phyloP scores from a whole-genome alignment of 1,140 invertebrate species.

The Diorhabda elongata region DNA sequence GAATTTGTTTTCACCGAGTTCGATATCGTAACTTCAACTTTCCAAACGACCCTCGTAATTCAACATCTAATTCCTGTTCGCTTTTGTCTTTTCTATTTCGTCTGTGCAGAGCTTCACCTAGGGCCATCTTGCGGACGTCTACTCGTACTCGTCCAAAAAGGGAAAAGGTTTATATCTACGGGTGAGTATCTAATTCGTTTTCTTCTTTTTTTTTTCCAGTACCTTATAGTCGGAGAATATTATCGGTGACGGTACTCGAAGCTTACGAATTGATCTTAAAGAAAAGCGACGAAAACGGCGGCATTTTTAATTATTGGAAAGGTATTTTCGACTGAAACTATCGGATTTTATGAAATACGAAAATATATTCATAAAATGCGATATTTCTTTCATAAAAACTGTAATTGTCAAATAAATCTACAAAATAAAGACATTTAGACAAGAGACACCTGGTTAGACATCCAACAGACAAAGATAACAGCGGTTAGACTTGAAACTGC shows the following conservation, averaged over 20 bases:
- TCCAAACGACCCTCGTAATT: too few species aligned
- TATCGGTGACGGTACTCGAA: constrained; percentile 32
- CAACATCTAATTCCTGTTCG: too few species aligned
- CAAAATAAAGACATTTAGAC: too few species aligned
- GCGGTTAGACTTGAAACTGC: too few species aligned
- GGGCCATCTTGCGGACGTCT: constrained; percentile 43
- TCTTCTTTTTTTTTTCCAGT: constrained; percentile 42
- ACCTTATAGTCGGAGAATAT: constrained; percentile 25
- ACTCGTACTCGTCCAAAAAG: constrained; percentile 45
- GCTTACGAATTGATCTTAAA: constrained; percentile 34
- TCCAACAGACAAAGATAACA: too few species aligned
- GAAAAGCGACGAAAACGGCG: background rate
- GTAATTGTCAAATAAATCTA: background rate
- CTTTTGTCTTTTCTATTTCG: constrained; percentile 8
- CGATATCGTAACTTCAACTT: too few species aligned
- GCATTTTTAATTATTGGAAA: background rate
- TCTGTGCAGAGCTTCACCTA: constrained; percentile 39
- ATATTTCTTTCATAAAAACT: background rate
- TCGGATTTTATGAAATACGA: background rate
- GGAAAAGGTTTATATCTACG: constrained; percentile 40
- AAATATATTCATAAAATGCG: background rate
- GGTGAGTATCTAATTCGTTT: constrained; percentile 40
- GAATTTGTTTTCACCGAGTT: too few species aligned
- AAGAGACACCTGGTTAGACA: too few species aligned
- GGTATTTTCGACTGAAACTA: background rate